Evolutionary conservation across 2,113 vertebrate species (phyloP).

Genomic region (Gallinago jamesoni): DNA sequence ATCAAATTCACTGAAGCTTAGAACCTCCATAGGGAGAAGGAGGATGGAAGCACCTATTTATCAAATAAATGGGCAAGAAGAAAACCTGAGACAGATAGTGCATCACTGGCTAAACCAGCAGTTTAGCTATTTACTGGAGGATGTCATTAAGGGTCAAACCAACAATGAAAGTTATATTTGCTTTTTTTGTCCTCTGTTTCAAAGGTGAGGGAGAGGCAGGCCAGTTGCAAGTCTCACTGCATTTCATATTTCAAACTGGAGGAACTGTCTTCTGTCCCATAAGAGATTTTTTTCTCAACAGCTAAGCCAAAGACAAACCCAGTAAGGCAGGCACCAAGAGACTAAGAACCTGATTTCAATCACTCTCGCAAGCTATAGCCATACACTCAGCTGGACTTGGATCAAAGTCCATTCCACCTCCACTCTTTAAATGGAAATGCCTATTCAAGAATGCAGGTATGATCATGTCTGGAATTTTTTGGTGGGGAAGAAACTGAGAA

Average conservation of each 20-base stretch:
- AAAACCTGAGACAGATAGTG: slow-evolving; percentile 16
- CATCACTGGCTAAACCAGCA: neutral
- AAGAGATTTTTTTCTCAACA: neutral
- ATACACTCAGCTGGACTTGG: neutral
- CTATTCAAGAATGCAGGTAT: neutral
- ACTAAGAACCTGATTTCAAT: neutral
- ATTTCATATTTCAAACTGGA: neutral
- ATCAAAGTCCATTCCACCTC: neutral
- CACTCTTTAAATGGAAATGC: neutral
- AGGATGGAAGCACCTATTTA: neutral
- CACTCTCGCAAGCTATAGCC: neutral
- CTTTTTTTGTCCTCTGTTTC: neutral
- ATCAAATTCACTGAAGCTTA: neutral
- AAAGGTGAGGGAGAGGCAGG: neutral
- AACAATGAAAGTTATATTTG: neutral
- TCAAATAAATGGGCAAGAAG: slow-evolving; percentile 13
- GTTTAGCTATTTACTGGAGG: neutral
- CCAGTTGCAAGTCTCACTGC: neutral
- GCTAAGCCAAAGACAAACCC: neutral
- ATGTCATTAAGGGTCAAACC: neutral
- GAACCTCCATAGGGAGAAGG: slow-evolving; percentile 2
- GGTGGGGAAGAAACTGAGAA: neutral
- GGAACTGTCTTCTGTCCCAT: neutral
- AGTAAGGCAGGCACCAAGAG: neutral
- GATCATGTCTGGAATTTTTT: neutral